Percentiles rank a stretch among this genome's conserved stretches.
phyloP scores from a whole-genome alignment of 2,113 vertebrate species.

The Condylura cristata region DNA sequence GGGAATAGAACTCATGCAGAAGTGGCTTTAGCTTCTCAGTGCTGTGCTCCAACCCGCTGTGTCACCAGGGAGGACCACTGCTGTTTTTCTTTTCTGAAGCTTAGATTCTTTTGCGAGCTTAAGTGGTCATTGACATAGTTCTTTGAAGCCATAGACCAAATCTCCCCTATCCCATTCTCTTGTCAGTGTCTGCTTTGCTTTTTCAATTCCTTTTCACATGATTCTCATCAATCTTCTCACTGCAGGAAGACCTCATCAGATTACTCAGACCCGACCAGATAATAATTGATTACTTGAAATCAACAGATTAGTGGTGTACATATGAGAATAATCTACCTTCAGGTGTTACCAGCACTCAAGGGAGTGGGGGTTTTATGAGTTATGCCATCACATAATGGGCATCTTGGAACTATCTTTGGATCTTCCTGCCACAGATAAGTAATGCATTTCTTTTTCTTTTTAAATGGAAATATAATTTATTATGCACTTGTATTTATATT shows the following conservation, averaged over 20 bases:
- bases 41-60: too few species aligned
- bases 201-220: background rate
- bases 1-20: too few species aligned
- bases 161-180: background rate
- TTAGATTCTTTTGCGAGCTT: background rate
- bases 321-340: background rate
- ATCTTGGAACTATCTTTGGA: background rate
- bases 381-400: accelerated
- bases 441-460: background rate
- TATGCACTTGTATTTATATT: too few species aligned
- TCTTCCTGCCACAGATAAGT: background rate
- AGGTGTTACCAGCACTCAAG: background rate
- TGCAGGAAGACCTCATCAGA: background rate
- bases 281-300: background rate
- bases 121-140: background rate
- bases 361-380: background rate
- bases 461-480: too few species aligned
- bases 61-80: too few species aligned
- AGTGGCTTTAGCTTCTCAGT: too few species aligned
- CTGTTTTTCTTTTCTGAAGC: background rate
- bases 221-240: background rate
- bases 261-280: background rate
- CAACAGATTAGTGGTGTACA: background rate
- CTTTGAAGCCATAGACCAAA: background rate
- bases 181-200: accelerated